Conservation (phyloP, 2,797 vertebrate genomes). For the Sarcophilus harrisii region DNA sequence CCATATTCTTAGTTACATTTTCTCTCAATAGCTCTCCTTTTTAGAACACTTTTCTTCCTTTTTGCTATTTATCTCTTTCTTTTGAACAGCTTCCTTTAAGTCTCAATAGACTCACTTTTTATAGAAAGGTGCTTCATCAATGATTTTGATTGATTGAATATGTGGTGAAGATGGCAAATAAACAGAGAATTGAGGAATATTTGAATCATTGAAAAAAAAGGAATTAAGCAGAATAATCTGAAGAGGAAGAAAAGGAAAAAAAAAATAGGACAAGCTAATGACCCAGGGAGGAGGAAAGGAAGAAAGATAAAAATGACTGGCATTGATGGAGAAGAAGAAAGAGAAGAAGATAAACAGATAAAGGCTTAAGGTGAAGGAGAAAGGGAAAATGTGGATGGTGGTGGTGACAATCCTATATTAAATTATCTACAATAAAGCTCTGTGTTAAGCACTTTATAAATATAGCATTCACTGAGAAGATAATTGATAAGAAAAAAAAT, state of each 20-base stretch:
- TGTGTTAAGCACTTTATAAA: not conserved
- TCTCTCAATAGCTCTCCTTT: not conserved
- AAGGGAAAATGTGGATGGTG: not conserved
- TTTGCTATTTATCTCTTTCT: not conserved
- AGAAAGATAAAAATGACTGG: not conserved
- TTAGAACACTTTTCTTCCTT: not conserved
- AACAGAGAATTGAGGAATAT: not conserved
- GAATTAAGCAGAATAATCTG: not conserved
- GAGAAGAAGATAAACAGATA: not conserved
- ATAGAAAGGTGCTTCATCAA: not conserved
- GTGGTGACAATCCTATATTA: not conserved
- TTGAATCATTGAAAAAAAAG: not conserved
- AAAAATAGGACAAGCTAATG: not conserved
- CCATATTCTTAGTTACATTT: not conserved
- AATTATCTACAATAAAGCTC: not conserved
- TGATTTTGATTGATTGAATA: not conserved
- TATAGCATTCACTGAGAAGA: not conserved
- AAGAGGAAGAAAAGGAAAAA: not conserved
- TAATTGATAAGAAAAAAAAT: not conserved
- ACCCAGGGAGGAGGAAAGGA: not conserved
- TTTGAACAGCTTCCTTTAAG: not conserved
- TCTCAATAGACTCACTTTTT: not conserved
- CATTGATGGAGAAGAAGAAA: not conserved
- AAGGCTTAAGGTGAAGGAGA: not conserved
- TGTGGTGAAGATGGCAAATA: not conserved